phyloP scores from a whole-genome alignment of 2,797 vertebrate species.

The Stomatorhinus walkeri region DNA sequence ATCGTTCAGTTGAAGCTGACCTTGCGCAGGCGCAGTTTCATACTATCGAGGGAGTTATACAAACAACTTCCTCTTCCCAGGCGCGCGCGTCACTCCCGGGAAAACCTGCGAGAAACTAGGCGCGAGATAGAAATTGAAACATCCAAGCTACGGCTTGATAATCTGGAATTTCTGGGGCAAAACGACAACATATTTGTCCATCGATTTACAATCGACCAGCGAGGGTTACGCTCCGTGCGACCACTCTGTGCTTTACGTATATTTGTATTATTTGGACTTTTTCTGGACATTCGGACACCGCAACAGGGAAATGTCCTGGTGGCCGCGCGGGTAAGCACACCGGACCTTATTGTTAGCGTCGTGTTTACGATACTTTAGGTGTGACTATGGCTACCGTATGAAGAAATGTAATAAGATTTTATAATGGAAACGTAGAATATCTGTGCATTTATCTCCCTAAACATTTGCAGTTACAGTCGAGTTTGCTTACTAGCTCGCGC shows the following conservation, averaged over 20 bases:
- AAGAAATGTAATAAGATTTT: background rate
- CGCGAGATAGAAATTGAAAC: slow-evolving; percentile 25
- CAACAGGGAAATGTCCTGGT: slow-evolving; percentile 23
- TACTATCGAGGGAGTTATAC: background rate
- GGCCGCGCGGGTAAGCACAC: slow-evolving; percentile 27
- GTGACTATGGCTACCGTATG: background rate
- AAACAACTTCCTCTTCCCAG: slow-evolving; percentile 14
- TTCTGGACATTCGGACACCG: background rate
- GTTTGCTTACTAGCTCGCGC: background rate
- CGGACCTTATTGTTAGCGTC: background rate
- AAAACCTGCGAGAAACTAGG: slow-evolving; percentile 18
- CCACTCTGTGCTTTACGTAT: background rate
- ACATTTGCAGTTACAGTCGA: background rate
- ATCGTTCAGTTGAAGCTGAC: background rate
- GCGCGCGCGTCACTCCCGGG: slow-evolving; percentile 24
- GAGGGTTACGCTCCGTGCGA: background rate
- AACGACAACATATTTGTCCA: background rate
- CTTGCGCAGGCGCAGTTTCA: background rate
- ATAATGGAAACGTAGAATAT: background rate
- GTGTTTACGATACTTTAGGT: background rate
- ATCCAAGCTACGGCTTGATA: background rate
- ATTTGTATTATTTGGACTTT: slow-evolving; percentile 11
- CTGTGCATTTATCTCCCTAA: background rate
- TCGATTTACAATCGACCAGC: background rate
- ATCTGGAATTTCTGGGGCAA: background rate